Percentiles rank a stretch among this genome's conserved stretches.
Conservation (phyloP, 2,888 invertebrate species). For the Callosobruchus maculatus region DNA sequence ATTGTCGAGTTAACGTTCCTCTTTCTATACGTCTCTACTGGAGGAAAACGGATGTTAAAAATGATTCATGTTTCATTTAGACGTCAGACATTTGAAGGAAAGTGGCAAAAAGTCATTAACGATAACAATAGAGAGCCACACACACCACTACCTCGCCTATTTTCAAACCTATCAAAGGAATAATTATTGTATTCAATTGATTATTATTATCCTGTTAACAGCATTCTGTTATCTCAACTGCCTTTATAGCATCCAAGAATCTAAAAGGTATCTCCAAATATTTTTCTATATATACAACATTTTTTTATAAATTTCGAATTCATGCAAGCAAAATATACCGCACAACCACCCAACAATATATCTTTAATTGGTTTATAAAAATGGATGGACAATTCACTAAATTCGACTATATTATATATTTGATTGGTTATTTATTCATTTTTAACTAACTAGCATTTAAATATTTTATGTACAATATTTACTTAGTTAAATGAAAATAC, state of each 20-base stretch:
- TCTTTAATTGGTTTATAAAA: constrained; percentile 23
- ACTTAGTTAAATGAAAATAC: not conserved
- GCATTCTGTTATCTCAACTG: not conserved
- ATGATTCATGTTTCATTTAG: too few species aligned
- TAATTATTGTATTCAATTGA: too few species aligned
- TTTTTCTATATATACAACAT: not conserved
- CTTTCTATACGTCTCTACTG: too few species aligned
- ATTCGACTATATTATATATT: constrained; percentile 20
- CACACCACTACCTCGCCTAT: too few species aligned
- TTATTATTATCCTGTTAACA: too few species aligned
- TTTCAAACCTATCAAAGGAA: too few species aligned
- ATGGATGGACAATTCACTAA: constrained; percentile 36
- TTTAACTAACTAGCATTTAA: constrained; percentile 11
- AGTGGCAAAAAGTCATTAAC: too few species aligned
- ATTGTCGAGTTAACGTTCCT: too few species aligned
- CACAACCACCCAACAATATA: not conserved
- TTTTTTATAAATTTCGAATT: not conserved
- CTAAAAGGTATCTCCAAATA: not conserved
- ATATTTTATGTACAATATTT: constrained; percentile 11
- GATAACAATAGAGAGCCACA: too few species aligned
- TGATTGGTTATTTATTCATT: constrained; percentile 20
- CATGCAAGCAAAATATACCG: not conserved
- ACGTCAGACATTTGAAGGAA: too few species aligned
- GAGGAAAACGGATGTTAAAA: too few species aligned
- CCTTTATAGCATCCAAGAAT: not conserved